Evolutionary conservation across 2,113 vertebrate species (phyloP).

Genomic region (Nansenia antarctica): DNA sequence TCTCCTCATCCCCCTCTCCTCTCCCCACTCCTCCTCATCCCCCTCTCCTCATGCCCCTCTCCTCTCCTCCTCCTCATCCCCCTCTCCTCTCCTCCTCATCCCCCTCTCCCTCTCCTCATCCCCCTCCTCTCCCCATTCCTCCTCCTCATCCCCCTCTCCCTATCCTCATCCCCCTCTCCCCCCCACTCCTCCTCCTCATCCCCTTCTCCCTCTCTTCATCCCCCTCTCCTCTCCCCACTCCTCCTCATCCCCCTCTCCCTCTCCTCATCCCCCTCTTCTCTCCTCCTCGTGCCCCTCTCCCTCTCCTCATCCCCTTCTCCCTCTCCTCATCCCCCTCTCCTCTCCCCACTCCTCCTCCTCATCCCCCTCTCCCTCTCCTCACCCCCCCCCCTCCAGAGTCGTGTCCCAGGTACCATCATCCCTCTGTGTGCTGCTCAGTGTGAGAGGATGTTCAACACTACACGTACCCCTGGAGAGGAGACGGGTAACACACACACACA

Average conservation of each 20-base stretch:
- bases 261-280: background rate
- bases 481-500: constrained; percentile 70
- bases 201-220: background rate
- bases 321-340: background rate
- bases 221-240: background rate
- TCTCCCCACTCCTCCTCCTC: constrained; percentile 13
- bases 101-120: constrained; percentile 19
- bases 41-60: constrained; percentile 19
- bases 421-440: constrained; percentile 84
- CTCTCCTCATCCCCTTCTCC: constrained; percentile 5
- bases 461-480: constrained; percentile 81
- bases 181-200: background rate
- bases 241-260: background rate
- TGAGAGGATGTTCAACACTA: constrained; percentile 84
- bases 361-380: constrained; percentile 17
- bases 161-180: no score
- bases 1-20: background rate
- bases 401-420: constrained; percentile 77
- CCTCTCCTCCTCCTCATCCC: background rate
- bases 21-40: constrained; percentile 16
- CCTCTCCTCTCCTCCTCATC: background rate
- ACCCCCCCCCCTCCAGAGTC: constrained; percentile 68
- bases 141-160: background rate
- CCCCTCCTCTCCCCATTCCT: background rate
- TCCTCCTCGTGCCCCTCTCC: background rate